These are phyloP conservation scores for Chrysemys picta DNA, from an alignment of 2,113 vertebrate species.

Conservation along the genomic window DNA sequence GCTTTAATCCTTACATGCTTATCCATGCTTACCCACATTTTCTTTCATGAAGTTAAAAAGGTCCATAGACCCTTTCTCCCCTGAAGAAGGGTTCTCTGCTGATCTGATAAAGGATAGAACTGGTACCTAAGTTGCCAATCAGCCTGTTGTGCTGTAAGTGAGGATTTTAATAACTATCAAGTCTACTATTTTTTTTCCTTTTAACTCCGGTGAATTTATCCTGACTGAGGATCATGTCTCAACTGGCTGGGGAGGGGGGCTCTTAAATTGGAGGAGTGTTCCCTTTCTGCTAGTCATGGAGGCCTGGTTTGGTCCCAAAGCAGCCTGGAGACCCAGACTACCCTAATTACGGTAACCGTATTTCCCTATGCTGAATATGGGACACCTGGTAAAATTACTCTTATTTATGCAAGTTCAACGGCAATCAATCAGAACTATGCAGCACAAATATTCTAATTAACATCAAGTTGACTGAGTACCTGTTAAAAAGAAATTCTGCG, in stretches of 20 bases:
- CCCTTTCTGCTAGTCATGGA: not conserved
- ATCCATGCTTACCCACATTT: not conserved
- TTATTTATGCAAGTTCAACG: too few relatives aligned
- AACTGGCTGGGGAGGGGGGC: not conserved
- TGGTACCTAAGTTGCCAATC: not conserved
- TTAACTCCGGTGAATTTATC: too few relatives aligned
- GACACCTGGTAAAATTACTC: too few relatives aligned
- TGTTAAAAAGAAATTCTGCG: too few relatives aligned
- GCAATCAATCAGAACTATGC: too few relatives aligned
- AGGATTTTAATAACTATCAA: too few relatives aligned
- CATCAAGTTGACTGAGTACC: too few relatives aligned
- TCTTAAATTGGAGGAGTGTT: not conserved
- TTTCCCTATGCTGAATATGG: too few relatives aligned
- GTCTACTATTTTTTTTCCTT: too few relatives aligned
- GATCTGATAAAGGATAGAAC: not conserved
- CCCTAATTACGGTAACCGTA: too few relatives aligned
- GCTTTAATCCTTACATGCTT: not conserved
- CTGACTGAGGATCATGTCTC: not conserved
- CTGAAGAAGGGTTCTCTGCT: not conserved
- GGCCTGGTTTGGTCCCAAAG: not conserved
- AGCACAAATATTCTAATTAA: too few relatives aligned
- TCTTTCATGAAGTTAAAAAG: not conserved
- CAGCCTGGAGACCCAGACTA: not conserved
- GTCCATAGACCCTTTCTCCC: not conserved
- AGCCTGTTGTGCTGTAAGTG: too few relatives aligned